These are phyloP conservation scores for Bujurquina vittata DNA, from an alignment of 2,113 vertebrate species.

Conservation along the genomic window DNA sequence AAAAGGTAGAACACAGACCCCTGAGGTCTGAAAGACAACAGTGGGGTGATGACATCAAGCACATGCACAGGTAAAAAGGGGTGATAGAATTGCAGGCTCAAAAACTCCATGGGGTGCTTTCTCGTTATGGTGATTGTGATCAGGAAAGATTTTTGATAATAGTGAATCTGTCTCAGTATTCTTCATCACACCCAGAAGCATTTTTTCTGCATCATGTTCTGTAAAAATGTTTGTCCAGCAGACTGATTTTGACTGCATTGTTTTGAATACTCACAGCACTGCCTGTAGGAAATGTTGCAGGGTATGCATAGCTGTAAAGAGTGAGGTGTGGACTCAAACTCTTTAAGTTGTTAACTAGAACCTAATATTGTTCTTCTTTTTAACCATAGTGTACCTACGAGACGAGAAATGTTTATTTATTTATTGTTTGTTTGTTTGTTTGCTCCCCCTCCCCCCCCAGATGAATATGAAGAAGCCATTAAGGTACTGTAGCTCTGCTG, in stretches of 20 bases:
- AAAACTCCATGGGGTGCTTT: background rate
- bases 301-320: background rate
- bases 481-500: conserved; percentile 84
- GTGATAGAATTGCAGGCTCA: background rate
- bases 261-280: background rate
- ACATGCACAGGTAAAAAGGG: accelerated
- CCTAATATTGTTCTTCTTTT: background rate
- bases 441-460: conserved; percentile 73
- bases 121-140: background rate
- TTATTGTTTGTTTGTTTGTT: conserved; percentile 50
- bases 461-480: conserved; percentile 96
- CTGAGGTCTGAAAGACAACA: background rate
- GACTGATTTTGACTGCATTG: accelerated
- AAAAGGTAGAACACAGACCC: background rate
- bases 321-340: background rate
- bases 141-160: too few relatives aligned
- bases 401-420: background rate
- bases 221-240: background rate
- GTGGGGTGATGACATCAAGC: background rate
- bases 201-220: background rate
- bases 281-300: background rate
- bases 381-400: too few relatives aligned
- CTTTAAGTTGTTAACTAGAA: background rate
- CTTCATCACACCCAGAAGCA: too few relatives aligned
- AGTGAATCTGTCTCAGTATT: too few relatives aligned